Conservation (phyloP, 2,113 vertebrate species). For the Prochilodus magdalenae region DNA sequence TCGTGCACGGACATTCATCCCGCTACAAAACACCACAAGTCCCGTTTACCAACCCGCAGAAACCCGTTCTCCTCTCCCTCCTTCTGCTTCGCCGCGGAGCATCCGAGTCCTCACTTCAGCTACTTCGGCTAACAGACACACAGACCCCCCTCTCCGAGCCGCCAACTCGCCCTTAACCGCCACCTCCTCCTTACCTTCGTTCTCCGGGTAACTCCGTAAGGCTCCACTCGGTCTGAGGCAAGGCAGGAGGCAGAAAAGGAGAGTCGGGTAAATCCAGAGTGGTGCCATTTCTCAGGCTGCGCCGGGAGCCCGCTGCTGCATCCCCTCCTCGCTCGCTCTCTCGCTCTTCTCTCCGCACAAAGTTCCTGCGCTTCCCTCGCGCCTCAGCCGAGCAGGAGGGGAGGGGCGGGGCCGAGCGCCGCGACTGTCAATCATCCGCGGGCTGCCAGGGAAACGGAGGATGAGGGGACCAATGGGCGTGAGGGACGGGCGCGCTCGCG, state of each 20-base stretch:
- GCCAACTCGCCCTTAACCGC: no score
- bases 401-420: conserved; percentile 69
- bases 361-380: conserved; percentile 71
- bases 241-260: conserved; percentile 67
- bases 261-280: conserved; percentile 79
- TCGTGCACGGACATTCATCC: no score
- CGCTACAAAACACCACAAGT: no score
- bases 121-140: conserved; percentile 23
- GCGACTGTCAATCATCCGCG: conserved; percentile 73
- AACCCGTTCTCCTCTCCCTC: no score
- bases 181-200: conserved; percentile 76
- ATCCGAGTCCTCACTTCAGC: conserved; percentile 45
- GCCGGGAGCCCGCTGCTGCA: conserved; percentile 81
- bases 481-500: background rate
- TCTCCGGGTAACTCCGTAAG: conserved; percentile 81
- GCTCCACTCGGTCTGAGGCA: conserved; percentile 64
- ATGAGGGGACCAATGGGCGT: conserved; percentile 49
- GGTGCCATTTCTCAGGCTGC: conserved; percentile 83
- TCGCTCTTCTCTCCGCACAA: conserved; percentile 63
- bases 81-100: background rate
- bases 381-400: conserved; percentile 45
- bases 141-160: no score
- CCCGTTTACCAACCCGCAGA: no score
- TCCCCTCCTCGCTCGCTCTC: conserved; percentile 58
- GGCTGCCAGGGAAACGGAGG: conserved; percentile 48